phyloP scores from a whole-genome alignment of 2,113 vertebrate genomes.

The Uria aalge region DNA sequence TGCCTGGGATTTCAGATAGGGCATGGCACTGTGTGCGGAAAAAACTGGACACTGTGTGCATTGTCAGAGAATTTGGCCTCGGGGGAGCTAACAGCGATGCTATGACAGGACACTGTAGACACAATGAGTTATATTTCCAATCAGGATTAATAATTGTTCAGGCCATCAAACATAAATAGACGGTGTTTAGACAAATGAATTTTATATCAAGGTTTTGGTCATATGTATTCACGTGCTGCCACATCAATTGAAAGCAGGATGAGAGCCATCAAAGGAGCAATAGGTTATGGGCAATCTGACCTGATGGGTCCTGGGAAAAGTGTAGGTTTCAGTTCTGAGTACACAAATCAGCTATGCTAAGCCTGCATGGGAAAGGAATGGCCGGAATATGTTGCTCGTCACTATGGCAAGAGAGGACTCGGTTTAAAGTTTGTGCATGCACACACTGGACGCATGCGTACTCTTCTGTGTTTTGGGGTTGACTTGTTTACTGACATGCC shows the following conservation, averaged over 20 bases:
- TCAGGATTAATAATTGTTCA: slow-evolving; percentile 60
- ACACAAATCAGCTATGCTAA: slow-evolving; percentile 40
- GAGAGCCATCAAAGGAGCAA: slow-evolving; percentile 39
- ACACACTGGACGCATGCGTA: background rate
- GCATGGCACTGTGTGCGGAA: background rate
- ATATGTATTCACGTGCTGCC: background rate
- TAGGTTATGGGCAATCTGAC: slow-evolving; percentile 34
- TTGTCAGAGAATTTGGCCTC: slow-evolving; percentile 57
- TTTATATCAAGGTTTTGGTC: slow-evolving; percentile 46
- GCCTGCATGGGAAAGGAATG: slow-evolving; percentile 31
- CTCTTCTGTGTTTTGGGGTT: background rate
- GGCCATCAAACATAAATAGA: slow-evolving; percentile 61
- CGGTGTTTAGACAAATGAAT: slow-evolving; percentile 41
- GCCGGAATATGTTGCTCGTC: slow-evolving; percentile 40
- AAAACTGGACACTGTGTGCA: slow-evolving; percentile 22
- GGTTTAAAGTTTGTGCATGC: background rate
- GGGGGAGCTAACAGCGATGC: slow-evolving; percentile 12
- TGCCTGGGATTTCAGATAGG: slow-evolving; percentile 16
- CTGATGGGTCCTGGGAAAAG: slow-evolving; percentile 54
- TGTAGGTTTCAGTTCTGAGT: slow-evolving; percentile 48
- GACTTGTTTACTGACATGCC: background rate
- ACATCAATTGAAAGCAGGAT: slow-evolving; percentile 49
- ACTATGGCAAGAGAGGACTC: slow-evolving; percentile 7
- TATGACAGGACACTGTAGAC: slow-evolving; percentile 38
- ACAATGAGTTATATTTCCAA: slow-evolving; percentile 62